These are phyloP conservation scores for Perca fluviatilis DNA, from an alignment of 2,113 vertebrate species.

Conservation along the genomic window DNA sequence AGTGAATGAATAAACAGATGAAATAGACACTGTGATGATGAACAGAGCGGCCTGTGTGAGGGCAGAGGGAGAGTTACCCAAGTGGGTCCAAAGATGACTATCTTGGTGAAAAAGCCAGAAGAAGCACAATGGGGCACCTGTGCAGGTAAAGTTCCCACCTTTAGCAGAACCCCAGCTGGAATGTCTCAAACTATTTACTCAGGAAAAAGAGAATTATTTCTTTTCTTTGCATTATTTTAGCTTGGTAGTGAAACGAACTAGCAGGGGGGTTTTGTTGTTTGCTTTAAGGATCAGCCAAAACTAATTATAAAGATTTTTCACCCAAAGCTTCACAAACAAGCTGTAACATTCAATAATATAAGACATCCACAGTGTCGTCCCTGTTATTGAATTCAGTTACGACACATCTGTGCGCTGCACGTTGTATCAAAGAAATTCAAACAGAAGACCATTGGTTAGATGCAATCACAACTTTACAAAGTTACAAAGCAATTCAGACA, in stretches of 20 bases:
- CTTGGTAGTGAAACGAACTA: background rate
- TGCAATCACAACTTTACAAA: conserved; percentile 2
- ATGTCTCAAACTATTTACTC: conserved; percentile 25
- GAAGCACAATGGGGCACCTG: conserved; percentile 68
- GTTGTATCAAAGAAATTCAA: conserved; percentile 20
- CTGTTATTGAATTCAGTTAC: conserved; percentile 35
- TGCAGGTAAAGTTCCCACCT: conserved; percentile 42
- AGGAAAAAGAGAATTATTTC: background rate
- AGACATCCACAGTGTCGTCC: background rate
- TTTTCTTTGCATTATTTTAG: background rate
- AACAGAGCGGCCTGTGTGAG: conserved; percentile 68
- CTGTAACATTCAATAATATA: conserved; percentile 10
- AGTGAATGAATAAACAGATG: conserved; percentile 50
- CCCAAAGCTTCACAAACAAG: conserved; percentile 33
- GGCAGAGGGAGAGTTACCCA: conserved; percentile 21
- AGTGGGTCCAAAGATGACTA: conserved; percentile 59
- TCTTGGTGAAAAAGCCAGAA: conserved; percentile 54
- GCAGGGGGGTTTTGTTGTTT: background rate
- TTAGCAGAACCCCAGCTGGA: conserved; percentile 18
- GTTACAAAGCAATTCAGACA: conserved; percentile 8
- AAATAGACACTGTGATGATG: conserved; percentile 54
- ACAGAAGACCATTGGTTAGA: conserved; percentile 5
- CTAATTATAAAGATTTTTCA: conserved; percentile 10
- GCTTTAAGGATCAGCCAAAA: conserved; percentile 23
- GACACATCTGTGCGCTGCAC: background rate